A percentile compares a stretch with the other conserved stretches of the same genome.
Conservation (phyloP, 2,797 vertebrate genomes). For the Pipistrellus pygmaeus region DNA sequence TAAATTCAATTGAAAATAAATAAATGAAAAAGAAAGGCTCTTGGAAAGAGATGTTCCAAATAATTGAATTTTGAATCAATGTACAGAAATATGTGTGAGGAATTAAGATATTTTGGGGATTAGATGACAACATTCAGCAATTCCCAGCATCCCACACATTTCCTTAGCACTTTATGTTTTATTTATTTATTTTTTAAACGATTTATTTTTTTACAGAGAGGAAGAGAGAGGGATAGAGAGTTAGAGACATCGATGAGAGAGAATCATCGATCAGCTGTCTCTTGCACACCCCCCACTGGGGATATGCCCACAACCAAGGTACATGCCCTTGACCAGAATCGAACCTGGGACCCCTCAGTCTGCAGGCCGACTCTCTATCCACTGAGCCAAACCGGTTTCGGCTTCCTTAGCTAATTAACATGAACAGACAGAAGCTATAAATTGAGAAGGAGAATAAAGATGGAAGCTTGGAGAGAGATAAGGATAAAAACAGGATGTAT, state of each 20-base stretch:
- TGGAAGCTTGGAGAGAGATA: background rate
- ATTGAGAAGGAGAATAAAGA: background rate
- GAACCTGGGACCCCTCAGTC: too few species aligned
- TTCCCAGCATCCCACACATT: background rate
- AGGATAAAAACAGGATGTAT: background rate
- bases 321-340: too few species aligned
- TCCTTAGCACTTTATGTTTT: background rate
- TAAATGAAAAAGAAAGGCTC: background rate
- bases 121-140: background rate
- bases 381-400: too few species aligned
- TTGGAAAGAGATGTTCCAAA: background rate
- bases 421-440: background rate
- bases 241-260: too few species aligned
- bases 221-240: too few species aligned
- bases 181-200: too few species aligned
- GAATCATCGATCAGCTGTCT: too few species aligned
- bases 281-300: too few species aligned
- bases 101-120: too few species aligned
- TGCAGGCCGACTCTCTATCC: too few species aligned
- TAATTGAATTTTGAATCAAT: background rate
- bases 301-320: too few species aligned
- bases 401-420: background rate
- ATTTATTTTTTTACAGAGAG: too few species aligned
- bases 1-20: background rate
- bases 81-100: background rate